Evolutionary conservation across 2,888 invertebrate genomes (phyloP), one percentile per base, ranked within the genome.

Genomic region (Altica lythri): DNA sequence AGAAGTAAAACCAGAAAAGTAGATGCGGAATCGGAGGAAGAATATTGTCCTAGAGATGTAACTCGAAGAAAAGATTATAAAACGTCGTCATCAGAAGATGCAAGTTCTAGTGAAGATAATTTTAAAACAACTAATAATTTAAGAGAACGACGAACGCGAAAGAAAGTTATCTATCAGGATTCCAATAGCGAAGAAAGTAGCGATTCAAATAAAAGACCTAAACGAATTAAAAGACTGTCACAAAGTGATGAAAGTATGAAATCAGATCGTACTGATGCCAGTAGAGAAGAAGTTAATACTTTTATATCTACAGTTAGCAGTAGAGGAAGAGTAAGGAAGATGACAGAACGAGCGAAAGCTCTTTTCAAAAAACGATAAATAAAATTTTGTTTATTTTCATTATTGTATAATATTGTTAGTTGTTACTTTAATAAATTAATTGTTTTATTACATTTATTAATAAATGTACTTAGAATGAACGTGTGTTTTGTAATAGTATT

Each of bases 251-350:
- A 56, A 48, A 63, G 46, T 30, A 59, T 66, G 61, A 10, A 56
- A 54, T 44, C 61, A 43, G 17, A 5, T 38, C 12, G 12, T 8
- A 40, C 30, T 17, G 30, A 35, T 16, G 13, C 1, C 10, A 18
- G 19, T n/a, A 19, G 59, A 13, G 59, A 30, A 38, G 52, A 70
- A 37, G 58, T 63, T 4, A 54, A 72, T 2, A 64, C 59, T 12
- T 69, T 64, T 48, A 63, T 76, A 55, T 74, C 75, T 10, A 75
- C 74, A 30, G 83, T 88, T 22, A 90, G 89, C 72, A 92, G 92
- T 66, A 82, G 94, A 46, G 94, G 95, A 2, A 83, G 94, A 32
- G 84, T 94, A 50, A 82, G 94, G 46, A 89, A 88, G 75, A 83
- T 92, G 65, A 92, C 92, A 17, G 86, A 89, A 51, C 85, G 89